Conservation (phyloP, 92 coral and sea anemone species). For the Siderastrea siderea region DNA sequence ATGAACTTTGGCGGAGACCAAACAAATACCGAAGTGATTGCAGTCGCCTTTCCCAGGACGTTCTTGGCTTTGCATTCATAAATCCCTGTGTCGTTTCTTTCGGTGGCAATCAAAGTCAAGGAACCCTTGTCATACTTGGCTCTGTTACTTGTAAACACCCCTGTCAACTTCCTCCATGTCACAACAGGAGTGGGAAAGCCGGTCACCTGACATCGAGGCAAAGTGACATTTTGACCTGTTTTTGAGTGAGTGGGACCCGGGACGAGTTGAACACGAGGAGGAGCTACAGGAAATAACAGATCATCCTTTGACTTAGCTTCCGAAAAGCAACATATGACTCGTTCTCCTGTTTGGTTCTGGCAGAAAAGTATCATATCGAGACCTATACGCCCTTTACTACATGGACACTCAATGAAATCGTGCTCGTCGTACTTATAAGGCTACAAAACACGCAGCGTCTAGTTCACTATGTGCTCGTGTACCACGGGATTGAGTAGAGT, state of each 20-base stretch:
- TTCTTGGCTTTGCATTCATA: conserved; percentile 39
- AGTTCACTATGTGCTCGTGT: no score
- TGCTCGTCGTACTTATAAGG: no score
- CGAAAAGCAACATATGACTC: background rate
- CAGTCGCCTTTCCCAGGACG: background rate
- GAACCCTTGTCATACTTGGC: background rate
- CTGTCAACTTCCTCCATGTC: conserved; percentile 22
- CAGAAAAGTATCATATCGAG: no score
- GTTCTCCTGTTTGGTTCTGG: no score
- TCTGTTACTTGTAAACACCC: conserved; percentile 4
- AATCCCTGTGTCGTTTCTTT: background rate
- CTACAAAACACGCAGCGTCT: no score
- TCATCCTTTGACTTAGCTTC: background rate
- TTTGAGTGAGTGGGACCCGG: conserved; percentile 36
- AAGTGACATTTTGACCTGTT: conserved; percentile 1
- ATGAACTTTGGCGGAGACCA: conserved; percentile 2
- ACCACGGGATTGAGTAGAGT: no score
- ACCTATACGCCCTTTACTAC: no score
- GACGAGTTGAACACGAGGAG: conserved; percentile 25
- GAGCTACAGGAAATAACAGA: background rate
- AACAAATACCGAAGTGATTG: background rate
- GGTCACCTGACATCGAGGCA: conserved; percentile 34
- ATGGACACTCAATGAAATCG: no score
- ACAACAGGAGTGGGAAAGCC: conserved; percentile 28
- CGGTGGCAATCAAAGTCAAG: background rate